These are phyloP conservation scores for Muscicapa adusta DNA, from an alignment of 2,113 vertebrate species.

Conservation along the genomic window DNA sequence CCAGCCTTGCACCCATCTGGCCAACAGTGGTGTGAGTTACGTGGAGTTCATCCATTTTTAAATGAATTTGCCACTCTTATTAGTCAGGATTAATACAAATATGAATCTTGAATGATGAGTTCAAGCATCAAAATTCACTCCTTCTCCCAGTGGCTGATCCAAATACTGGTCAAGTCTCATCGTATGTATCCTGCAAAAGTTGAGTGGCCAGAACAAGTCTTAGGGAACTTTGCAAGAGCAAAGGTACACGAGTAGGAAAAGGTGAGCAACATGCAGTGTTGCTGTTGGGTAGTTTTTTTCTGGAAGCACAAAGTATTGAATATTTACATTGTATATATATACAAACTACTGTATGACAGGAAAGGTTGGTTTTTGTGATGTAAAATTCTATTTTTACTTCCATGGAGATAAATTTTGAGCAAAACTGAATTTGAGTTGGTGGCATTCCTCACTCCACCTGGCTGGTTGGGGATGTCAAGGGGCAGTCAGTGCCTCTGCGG, in stretches of 20 bases:
- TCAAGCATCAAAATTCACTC: background rate
- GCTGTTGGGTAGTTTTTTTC: background rate
- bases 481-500: background rate
- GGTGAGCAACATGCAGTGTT: background rate
- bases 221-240: background rate
- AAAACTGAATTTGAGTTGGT: background rate
- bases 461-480: accelerated
- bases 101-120: background rate
- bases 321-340: background rate
- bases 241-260: background rate
- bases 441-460: background rate
- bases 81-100: background rate
- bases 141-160: background rate
- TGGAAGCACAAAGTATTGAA: background rate
- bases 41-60: background rate
- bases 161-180: background rate
- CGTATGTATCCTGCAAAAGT: background rate
- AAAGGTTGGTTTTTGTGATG: background rate
- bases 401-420: background rate
- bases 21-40: background rate
- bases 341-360: background rate
- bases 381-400: background rate
- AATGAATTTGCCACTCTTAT: background rate
- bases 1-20: background rate
- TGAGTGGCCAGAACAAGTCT: background rate